Conservation (phyloP, 2,888 invertebrate genomes). For the Lithosia quadra region DNA sequence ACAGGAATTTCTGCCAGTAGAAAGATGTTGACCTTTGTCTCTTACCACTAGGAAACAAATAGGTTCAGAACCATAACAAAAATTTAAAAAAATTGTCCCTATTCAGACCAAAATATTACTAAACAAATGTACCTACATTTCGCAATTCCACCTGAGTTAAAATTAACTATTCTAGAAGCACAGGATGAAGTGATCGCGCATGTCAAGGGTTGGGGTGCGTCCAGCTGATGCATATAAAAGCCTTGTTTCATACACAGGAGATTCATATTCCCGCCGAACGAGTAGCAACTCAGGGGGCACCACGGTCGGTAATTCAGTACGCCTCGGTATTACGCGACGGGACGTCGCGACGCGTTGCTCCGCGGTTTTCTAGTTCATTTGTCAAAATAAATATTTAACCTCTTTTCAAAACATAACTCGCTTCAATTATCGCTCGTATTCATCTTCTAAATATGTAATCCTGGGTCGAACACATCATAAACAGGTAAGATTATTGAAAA, state of each 20-base stretch:
- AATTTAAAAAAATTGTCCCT: background rate
- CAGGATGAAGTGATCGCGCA: constrained; percentile 1
- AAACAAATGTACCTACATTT: background rate
- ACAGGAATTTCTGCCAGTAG: too few species aligned
- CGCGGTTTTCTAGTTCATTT: constrained; percentile 13
- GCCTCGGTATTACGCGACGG: background rate
- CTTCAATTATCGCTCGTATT: background rate
- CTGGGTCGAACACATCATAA: background rate
- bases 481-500: constrained; percentile 10
- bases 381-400: constrained; percentile 24
- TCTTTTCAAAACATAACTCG: constrained; percentile 19
- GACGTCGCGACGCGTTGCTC: constrained; percentile 11
- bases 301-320: constrained; percentile 21
- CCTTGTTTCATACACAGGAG: constrained; percentile 5
- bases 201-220: background rate
- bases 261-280: background rate
- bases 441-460: background rate
- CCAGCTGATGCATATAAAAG: constrained; percentile 6
- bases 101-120: background rate
- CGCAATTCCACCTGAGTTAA: background rate
- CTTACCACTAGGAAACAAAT: too few species aligned
- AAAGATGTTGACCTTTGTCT: too few species aligned
- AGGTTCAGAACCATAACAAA: background rate
- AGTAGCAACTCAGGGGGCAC: constrained; percentile 14
- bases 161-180: background rate